Conservation (phyloP, 1,140 invertebrate species). For the Caenorhabditis remanei region DNA sequence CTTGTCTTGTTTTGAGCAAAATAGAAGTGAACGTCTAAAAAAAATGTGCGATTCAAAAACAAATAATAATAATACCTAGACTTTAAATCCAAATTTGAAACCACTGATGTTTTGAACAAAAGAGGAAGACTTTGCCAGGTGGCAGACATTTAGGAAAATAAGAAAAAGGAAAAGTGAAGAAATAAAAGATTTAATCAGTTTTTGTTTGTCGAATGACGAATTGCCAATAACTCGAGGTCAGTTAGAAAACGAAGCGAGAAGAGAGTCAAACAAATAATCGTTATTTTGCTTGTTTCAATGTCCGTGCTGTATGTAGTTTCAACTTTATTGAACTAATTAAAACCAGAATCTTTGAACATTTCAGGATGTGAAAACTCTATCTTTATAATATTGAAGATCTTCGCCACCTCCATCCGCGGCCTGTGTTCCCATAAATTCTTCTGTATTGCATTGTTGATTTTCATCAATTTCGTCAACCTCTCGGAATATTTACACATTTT, state of each 20-base stretch:
- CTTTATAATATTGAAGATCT: constrained; percentile 25
- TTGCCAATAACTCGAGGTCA: too few relatives aligned
- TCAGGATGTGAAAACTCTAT: constrained; percentile 33
- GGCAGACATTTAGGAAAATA: too few relatives aligned
- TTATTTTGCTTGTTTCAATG: background rate
- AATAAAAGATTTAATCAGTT: too few relatives aligned
- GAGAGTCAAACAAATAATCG: background rate
- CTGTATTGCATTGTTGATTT: constrained; percentile 28
- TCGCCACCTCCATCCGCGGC: constrained; percentile 24
- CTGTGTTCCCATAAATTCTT: constrained; percentile 33
- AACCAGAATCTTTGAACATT: constrained; percentile 42
- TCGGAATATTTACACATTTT: background rate
- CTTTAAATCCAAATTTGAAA: background rate
- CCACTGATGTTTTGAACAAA: background rate
- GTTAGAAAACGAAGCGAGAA: too few relatives aligned
- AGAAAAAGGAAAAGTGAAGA: too few relatives aligned
- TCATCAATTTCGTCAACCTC: constrained; percentile 1
- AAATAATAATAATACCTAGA: background rate
- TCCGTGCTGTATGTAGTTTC: background rate
- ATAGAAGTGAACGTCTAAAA: background rate
- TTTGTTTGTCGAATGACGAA: too few relatives aligned
- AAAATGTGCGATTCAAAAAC: background rate
- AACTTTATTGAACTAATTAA: background rate
- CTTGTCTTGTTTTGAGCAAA: background rate
- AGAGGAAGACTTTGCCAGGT: too few relatives aligned